These are phyloP conservation scores for Cybosia mesomella DNA, from an alignment of 2,888 invertebrate species.

Conservation along the genomic window DNA sequence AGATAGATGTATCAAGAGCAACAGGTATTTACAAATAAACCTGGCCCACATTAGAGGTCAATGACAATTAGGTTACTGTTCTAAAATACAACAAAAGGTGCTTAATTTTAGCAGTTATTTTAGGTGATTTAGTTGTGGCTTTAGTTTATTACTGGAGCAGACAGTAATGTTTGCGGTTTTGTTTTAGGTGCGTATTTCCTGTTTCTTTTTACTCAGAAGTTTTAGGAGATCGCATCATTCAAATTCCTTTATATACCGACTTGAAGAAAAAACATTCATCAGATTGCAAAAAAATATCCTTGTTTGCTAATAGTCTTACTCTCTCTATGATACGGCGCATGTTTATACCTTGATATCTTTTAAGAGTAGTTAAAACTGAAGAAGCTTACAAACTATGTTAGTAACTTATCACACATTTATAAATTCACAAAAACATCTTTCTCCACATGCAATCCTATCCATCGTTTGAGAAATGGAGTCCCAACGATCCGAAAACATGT, in stretches of 20 bases:
- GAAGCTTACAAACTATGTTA: too few species aligned
- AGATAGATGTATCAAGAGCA: background rate
- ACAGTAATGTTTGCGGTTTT: background rate
- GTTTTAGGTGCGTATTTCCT: background rate
- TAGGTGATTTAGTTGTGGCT: background rate
- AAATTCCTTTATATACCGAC: background rate
- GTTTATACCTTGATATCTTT: background rate
- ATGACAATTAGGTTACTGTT: conserved; percentile 3
- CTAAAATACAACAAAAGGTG: background rate
- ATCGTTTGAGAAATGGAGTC: too few species aligned
- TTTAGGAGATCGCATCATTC: background rate
- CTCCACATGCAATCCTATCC: too few species aligned
- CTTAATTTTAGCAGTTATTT: background rate
- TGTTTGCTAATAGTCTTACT: background rate
- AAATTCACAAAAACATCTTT: too few species aligned
- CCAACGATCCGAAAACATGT: too few species aligned
- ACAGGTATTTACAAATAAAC: background rate
- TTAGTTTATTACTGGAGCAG: background rate
- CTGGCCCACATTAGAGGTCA: background rate
- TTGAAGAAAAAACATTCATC: background rate
- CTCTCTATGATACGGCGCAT: background rate
- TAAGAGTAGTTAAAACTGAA: too few species aligned
- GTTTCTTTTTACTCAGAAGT: background rate
- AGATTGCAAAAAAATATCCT: background rate
- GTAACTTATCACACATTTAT: too few species aligned